Evolutionary conservation across 2,888 invertebrate species (phyloP).

Genomic region (Beris chalybata): DNA sequence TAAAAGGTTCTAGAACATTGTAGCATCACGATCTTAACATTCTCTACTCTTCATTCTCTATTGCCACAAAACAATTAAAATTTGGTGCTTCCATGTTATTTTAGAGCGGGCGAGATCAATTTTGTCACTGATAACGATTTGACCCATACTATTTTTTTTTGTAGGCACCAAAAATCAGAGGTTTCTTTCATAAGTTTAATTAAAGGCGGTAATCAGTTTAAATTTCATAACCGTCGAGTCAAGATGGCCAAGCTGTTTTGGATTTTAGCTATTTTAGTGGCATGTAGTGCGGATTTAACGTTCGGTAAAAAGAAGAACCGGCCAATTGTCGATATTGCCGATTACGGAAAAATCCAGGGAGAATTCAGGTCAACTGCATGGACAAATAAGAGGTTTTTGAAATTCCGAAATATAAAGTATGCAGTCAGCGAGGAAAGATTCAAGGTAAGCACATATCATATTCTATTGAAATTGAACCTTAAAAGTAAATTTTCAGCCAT

Average conservation of each 20-base stretch:
- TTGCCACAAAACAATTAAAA: too few species aligned
- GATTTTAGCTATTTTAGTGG: background rate
- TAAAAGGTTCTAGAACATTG: too few species aligned
- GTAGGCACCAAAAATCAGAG: conserved; percentile 1
- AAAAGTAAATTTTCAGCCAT: conserved; percentile 2
- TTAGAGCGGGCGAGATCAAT: too few species aligned
- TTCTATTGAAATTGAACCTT: background rate
- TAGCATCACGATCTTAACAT: too few species aligned
- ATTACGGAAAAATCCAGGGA: conserved; percentile 25
- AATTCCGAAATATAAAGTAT: conserved; percentile 32
- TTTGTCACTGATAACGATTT: too few species aligned
- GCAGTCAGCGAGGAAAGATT: conserved; percentile 23
- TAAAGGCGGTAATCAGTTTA: conserved; percentile 11
- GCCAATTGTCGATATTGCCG: conserved; percentile 22
- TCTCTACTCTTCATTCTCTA: too few species aligned
- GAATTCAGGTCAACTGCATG: conserved; percentile 15
- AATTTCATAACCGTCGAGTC: background rate
- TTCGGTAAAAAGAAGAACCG: conserved; percentile 9
- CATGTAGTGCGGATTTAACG: background rate
- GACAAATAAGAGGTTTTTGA: conserved; percentile 29
- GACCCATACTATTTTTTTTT: too few species aligned
- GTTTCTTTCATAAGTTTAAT: conserved; percentile 5
- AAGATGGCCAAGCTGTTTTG: conserved; percentile 15
- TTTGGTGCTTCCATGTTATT: too few species aligned
- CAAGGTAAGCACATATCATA: conserved; percentile 14